Percentiles rank a stretch among this genome's conserved stretches.
phyloP scores from a whole-genome alignment of 2,797 vertebrate genomes.

The Labroides dimidiatus region DNA sequence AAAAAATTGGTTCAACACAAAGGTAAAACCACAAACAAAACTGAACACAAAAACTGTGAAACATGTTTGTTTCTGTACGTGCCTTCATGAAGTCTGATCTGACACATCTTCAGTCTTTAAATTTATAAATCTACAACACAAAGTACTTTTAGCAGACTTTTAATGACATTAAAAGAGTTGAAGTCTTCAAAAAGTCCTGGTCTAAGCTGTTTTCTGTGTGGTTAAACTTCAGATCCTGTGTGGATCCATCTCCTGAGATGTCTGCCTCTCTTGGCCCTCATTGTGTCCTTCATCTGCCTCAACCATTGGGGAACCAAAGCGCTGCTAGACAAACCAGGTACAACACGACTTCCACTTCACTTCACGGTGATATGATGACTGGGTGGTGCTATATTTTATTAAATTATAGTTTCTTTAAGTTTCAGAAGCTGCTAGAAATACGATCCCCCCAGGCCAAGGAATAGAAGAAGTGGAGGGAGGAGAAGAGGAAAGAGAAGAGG shows the following conservation, averaged over 20 bases:
- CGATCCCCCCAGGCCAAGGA: neutral
- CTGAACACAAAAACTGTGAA: too few species aligned
- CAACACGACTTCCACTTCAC: neutral
- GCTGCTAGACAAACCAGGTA: neutral
- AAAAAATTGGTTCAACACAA: too few species aligned
- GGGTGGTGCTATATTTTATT: too few species aligned
- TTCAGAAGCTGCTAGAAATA: neutral
- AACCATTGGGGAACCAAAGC: neutral
- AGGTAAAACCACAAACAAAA: too few species aligned
- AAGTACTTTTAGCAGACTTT: too few species aligned
- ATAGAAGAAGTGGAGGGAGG: neutral
- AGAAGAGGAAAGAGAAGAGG: neutral
- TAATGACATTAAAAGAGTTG: neutral
- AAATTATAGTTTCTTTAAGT: neutral
- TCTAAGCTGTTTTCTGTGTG: neutral
- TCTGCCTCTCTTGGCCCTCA: neutral
- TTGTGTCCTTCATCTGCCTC: neutral
- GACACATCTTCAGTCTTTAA: too few species aligned
- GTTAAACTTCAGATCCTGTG: neutral
- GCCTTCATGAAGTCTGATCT: too few species aligned
- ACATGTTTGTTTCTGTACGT: too few species aligned
- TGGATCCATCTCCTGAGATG: neutral
- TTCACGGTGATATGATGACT: neutral
- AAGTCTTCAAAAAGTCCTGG: too few species aligned
- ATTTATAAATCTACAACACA: too few species aligned